Conservation (phyloP, 2,797 vertebrate species). For the Lepilemur septentrionalis region DNA sequence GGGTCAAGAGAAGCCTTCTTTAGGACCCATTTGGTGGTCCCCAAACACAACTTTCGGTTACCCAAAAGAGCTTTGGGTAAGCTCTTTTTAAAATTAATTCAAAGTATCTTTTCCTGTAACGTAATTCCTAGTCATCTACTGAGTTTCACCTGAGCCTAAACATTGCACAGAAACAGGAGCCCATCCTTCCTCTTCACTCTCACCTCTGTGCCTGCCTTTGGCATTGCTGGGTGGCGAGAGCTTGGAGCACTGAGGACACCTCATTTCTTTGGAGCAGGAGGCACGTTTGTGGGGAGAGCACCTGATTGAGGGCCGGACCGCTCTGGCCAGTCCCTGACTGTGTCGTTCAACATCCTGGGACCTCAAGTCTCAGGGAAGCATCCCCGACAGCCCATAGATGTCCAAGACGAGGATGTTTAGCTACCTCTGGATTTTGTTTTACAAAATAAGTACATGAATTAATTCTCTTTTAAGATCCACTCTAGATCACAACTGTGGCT, state of each 20-base stretch:
- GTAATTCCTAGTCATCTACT: not conserved
- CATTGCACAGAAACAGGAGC: not conserved
- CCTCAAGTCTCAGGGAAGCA: not conserved
- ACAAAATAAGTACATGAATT: not conserved
- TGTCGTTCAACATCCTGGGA: not conserved
- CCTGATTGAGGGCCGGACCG: not conserved
- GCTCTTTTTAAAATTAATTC: not conserved
- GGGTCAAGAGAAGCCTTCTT: not conserved
- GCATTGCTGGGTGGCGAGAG: rapidly evolving
- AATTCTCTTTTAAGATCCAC: slow-evolving; percentile 1
- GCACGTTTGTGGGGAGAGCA: not conserved
- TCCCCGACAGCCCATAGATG: not conserved
- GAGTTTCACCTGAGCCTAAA: not conserved
- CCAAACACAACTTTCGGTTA: not conserved
- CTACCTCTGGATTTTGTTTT: not conserved
- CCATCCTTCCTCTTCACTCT: rapidly evolving
- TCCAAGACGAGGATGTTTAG: not conserved
- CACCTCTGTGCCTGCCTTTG: rapidly evolving
- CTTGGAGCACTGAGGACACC: not conserved
- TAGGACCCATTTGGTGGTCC: not conserved
- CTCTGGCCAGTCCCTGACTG: not conserved
- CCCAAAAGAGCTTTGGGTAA: not conserved
- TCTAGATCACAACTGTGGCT: not conserved
- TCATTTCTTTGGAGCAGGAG: not conserved
- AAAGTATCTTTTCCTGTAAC: not conserved